Evolutionary conservation across 2,113 vertebrate genomes (phyloP).

Genomic region (Barnardius zonarius): DNA sequence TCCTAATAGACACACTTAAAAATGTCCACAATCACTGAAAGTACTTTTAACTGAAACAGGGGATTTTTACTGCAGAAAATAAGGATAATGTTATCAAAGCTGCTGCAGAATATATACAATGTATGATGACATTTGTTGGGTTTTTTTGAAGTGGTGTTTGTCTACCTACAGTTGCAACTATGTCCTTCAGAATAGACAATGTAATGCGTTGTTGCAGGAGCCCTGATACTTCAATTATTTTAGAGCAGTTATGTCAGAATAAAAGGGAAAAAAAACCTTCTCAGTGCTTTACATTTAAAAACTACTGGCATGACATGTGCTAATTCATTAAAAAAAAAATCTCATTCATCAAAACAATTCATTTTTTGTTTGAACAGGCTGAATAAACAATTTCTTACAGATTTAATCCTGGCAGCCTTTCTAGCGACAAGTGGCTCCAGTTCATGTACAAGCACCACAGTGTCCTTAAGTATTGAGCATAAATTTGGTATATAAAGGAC

Average conservation of each 20-base stretch:
- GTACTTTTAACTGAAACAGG: not conserved
- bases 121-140: not conserved
- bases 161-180: not conserved
- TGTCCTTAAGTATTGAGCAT: conserved; percentile 68
- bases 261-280: conserved; percentile 46
- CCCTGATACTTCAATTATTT: conserved; percentile 63
- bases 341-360: conserved; percentile 78
- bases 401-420: conserved; percentile 69
- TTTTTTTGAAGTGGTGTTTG: not conserved
- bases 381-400: conserved; percentile 76
- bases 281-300: conserved; percentile 73
- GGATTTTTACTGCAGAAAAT: not conserved
- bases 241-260: conserved; percentile 57
- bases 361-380: conserved; percentile 76
- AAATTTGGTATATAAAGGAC: conserved; percentile 40
- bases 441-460: conserved; percentile 60
- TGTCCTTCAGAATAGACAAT: not conserved
- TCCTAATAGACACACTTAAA: not conserved
- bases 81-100: not conserved
- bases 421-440: conserved; percentile 59
- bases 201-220: not conserved
- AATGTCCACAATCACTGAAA: not conserved
- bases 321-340: conserved; percentile 74
- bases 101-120: not conserved
- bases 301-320: conserved; percentile 69